These are phyloP conservation scores for Lathronympha strigana DNA, from an alignment of 2,888 invertebrate species.

Conservation along the genomic window DNA sequence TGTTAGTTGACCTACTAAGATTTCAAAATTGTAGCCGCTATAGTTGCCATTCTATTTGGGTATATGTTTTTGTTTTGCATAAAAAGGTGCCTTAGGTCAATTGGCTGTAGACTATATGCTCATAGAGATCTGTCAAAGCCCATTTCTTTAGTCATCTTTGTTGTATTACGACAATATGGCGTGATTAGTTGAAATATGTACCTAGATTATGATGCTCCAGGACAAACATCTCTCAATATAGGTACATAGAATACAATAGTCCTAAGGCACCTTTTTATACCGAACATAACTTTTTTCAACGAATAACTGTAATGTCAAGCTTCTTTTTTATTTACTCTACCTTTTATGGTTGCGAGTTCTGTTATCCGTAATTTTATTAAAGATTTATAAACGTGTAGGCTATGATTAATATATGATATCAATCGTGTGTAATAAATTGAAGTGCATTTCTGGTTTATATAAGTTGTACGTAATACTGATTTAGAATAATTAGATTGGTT, in stretches of 20 bases:
- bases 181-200: too few species aligned
- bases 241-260: not conserved
- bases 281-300: not conserved
- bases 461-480: slow-evolving; percentile 19
- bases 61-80: not conserved
- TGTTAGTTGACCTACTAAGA: not conserved
- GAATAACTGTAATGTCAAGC: slow-evolving; percentile 17
- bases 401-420: slow-evolving; percentile 27
- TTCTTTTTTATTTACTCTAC: slow-evolving; percentile 14
- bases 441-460: slow-evolving; percentile 26
- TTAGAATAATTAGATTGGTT: not conserved
- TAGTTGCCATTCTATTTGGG: slow-evolving; percentile 7
- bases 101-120: too few species aligned
- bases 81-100: not conserved
- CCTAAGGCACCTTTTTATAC: not conserved
- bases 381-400: slow-evolving; percentile 22
- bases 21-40: not conserved
- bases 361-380: not conserved
- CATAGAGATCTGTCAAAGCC: too few species aligned
- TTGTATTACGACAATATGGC: too few species aligned
- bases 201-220: too few species aligned
- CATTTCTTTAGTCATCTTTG: too few species aligned
- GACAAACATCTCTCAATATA: too few species aligned
- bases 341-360: slow-evolving; percentile 2
- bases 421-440: slow-evolving; percentile 20